Conservation (phyloP, 2,797 vertebrate genomes). For the Coregonus sp. region DNA sequence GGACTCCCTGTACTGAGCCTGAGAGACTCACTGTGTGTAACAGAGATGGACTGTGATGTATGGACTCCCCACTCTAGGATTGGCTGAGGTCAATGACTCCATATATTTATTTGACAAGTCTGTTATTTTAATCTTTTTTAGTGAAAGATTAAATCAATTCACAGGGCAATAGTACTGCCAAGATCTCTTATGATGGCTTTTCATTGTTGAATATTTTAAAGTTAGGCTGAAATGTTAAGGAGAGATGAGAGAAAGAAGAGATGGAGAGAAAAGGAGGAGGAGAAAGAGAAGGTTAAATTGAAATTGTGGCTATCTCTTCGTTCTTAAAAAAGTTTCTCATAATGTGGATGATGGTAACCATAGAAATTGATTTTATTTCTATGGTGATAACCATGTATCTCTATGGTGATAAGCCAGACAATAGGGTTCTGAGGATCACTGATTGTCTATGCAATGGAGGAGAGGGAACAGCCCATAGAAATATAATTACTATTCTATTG, state of each 20-base stretch:
- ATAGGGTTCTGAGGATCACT: not conserved
- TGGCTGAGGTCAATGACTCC: constrained; percentile 80
- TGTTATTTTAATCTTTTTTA: constrained; percentile 81
- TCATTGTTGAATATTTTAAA: constrained; percentile 68
- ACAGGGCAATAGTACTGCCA: constrained; percentile 72
- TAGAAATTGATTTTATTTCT: too few species aligned
- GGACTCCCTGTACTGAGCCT: constrained; percentile 39
- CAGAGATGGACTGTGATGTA: constrained; percentile 77
- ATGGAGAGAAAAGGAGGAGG: too few species aligned
- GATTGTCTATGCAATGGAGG: constrained; percentile 27
- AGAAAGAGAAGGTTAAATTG: not conserved
- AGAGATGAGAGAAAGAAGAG: constrained; percentile 17
- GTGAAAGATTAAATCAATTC: constrained; percentile 77
- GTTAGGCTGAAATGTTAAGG: constrained; percentile 68
- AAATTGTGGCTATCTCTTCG: not conserved
- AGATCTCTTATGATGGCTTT: constrained; percentile 67
- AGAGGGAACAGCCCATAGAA: not conserved
- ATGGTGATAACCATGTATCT: not conserved
- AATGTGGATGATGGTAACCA: not conserved
- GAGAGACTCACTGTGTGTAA: constrained; percentile 51
- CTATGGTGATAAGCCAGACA: not conserved
- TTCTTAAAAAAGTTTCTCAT: not conserved
- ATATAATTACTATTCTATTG: not conserved
- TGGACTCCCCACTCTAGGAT: constrained; percentile 74
- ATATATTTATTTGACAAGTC: constrained; percentile 81